phyloP scores from a whole-genome alignment of 2,113 vertebrate species.

The Anarrhichthys ocellatus region DNA sequence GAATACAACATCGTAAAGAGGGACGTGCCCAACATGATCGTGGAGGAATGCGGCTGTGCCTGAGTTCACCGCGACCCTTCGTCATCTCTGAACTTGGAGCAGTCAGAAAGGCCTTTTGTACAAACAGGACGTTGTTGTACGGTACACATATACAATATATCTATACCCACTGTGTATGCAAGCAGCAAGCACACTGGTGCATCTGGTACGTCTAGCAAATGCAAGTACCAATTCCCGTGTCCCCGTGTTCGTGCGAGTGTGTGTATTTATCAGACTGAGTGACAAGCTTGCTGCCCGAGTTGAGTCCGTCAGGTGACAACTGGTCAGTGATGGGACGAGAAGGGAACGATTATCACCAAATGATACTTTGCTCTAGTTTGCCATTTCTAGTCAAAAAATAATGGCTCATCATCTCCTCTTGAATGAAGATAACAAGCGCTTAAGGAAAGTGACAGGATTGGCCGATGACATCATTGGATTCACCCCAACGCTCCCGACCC shows the following conservation, averaged over 20 bases:
- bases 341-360: slow-evolving; percentile 80
- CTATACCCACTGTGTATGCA: slow-evolving; percentile 70
- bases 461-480: slow-evolving; percentile 48
- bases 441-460: slow-evolving; percentile 72
- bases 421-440: slow-evolving; percentile 77
- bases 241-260: slow-evolving; percentile 64
- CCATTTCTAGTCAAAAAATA: slow-evolving; percentile 84
- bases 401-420: slow-evolving; percentile 73
- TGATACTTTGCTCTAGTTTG: slow-evolving; percentile 80
- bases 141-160: slow-evolving; percentile 77
- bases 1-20: slow-evolving; percentile 99
- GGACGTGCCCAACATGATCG: slow-evolving; percentile 99
- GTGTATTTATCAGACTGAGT: slow-evolving; percentile 75
- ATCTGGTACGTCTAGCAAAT: slow-evolving; percentile 37
- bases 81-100: slow-evolving; percentile 47
- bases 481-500: slow-evolving; percentile 39
- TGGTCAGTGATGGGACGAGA: slow-evolving; percentile 65
- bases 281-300: slow-evolving; percentile 48
- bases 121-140: slow-evolving; percentile 71
- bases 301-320: slow-evolving; percentile 28
- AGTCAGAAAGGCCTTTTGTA: slow-evolving; percentile 68
- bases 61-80: slow-evolving; percentile 79
- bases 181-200: slow-evolving; percentile 53
- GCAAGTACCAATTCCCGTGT: slow-evolving; percentile 44
- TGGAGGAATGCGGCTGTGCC: slow-evolving; percentile 99